phyloP scores from a whole-genome alignment of 1,140 invertebrate genomes.

The Lucilia cuprina region DNA sequence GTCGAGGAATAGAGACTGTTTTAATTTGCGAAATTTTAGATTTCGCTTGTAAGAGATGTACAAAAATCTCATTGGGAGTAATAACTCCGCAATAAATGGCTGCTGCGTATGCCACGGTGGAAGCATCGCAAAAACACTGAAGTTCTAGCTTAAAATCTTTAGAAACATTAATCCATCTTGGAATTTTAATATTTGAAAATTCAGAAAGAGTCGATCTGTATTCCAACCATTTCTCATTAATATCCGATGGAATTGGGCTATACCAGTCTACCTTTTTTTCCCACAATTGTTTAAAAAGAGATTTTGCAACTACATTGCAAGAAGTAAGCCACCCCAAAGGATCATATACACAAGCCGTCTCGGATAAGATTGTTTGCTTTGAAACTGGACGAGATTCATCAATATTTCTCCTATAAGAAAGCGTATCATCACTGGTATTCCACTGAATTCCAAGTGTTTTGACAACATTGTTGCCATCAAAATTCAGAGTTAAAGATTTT shows the following conservation, averaged over 20 bases:
- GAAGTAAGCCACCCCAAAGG: constrained; percentile 50
- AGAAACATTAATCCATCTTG: constrained; percentile 33
- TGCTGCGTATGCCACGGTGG: constrained; percentile 54
- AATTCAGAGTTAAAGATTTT: not conserved
- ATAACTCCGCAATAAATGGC: constrained; percentile 52
- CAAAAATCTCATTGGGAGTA: not conserved
- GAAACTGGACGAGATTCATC: constrained; percentile 37
- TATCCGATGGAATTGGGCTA: constrained; percentile 41
- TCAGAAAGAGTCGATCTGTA: constrained; percentile 40
- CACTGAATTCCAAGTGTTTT: constrained; percentile 43
- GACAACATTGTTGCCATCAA: constrained; percentile 1
- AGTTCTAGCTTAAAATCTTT: constrained; percentile 38
- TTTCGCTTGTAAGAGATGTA: constrained; percentile 46
- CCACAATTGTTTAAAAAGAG: constrained; percentile 54
- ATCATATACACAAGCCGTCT: constrained; percentile 47
- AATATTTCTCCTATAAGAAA: not conserved
- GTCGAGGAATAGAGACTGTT: constrained; percentile 45
- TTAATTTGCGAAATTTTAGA: constrained; percentile 53
- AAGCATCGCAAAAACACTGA: constrained; percentile 60
- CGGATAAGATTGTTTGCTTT: constrained; percentile 43
- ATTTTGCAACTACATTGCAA: constrained; percentile 48
- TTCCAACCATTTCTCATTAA: constrained; percentile 41
- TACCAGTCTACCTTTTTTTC: constrained; percentile 51
- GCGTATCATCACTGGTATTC: no score
- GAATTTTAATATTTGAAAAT: constrained; percentile 42